Evolutionary conservation across 2,888 invertebrate genomes (phyloP), one percentile per base, ranked within the genome.

Genomic region (Lucinisca nassula): DNA sequence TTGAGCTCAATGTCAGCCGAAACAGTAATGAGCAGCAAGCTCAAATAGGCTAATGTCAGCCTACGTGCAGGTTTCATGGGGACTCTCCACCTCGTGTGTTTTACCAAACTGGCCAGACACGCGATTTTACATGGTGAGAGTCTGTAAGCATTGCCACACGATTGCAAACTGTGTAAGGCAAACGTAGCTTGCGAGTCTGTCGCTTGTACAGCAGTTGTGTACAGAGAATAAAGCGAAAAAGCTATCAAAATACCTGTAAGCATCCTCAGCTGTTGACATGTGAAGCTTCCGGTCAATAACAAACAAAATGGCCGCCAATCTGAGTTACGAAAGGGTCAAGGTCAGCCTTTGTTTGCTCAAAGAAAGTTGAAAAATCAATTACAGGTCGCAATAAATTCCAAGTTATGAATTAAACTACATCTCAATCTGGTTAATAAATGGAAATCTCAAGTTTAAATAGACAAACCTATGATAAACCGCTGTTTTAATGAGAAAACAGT

Each of bases 141-240:
- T 67, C 17, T 35, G 32, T 67, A 14, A 17, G 35, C 21, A 21
- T 67, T 67, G 67, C 17, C 67, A 32, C 67, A 67, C 67, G 35
- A 17, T 67, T 67, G 67, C 67, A 67, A 67, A 67, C 17, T 67
- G 67, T 67, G 67, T 17, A 21, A 67, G 67, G 10, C 67, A 67
- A 67, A 6, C 1, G 32, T 3, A 35, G 67, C 17, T 35, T 67
- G 67, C 67, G 67, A 67, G 67, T 67, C 35, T 6, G 67, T 67
- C 67, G 32, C 67, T 1, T 67, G 32, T 67, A 35, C 67, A 67
- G 17, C 35, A 67, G 67, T 21, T 67, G 35, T 67, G 67, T 67
- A 67, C 67, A 67, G 0, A 8, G 67, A 67, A 67, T 17, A 21
- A 21, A 35, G 12, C 27, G 58, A 58, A 58, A 58, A 27, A 27